These are phyloP conservation scores for Pipra filicauda DNA, from an alignment of 2,113 vertebrate genomes.

Conservation along the genomic window DNA sequence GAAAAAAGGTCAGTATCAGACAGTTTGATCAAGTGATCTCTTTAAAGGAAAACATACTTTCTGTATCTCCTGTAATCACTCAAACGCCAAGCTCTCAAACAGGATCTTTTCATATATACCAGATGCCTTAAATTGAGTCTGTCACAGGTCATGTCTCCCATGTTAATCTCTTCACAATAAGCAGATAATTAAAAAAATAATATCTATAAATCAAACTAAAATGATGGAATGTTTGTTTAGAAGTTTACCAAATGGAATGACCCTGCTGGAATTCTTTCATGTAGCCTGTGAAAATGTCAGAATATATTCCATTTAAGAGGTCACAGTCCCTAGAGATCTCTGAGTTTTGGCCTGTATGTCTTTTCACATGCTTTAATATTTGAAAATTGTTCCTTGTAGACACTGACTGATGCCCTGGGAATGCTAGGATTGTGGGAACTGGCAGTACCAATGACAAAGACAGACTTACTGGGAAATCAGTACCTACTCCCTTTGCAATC, in stretches of 20 bases:
- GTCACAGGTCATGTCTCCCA: slow-evolving; percentile 51
- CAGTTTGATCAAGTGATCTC: slow-evolving; percentile 41
- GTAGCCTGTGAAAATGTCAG: slow-evolving; percentile 82
- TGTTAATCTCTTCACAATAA: slow-evolving; percentile 67
- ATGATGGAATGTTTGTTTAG: slow-evolving; percentile 70
- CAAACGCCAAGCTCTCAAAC: slow-evolving; percentile 31
- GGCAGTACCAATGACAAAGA: slow-evolving; percentile 72
- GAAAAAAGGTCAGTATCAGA: slow-evolving; percentile 16
- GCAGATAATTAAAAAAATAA: slow-evolving; percentile 42
- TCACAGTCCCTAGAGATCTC: slow-evolving; percentile 75
- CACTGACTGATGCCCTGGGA: slow-evolving; percentile 82
- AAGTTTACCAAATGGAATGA: slow-evolving; percentile 75
- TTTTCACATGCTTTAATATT: slow-evolving; percentile 84
- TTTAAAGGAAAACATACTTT: slow-evolving; percentile 59
- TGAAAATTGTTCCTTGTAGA: slow-evolving; percentile 80
- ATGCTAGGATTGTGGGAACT: slow-evolving; percentile 84
- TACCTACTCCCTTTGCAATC: slow-evolving; percentile 48
- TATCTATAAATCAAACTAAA: slow-evolving; percentile 65
- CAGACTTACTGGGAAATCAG: slow-evolving; percentile 73
- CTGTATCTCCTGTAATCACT: slow-evolving; percentile 59
- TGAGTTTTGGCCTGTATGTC: slow-evolving; percentile 76
- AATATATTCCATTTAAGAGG: slow-evolving; percentile 76
- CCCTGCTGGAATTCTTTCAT: slow-evolving; percentile 75
- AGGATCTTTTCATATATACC: slow-evolving; percentile 46
- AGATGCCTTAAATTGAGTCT: slow-evolving; percentile 44